Conservation (phyloP, 2,113 vertebrate genomes). For the Gymnobelideus leadbeateri region DNA sequence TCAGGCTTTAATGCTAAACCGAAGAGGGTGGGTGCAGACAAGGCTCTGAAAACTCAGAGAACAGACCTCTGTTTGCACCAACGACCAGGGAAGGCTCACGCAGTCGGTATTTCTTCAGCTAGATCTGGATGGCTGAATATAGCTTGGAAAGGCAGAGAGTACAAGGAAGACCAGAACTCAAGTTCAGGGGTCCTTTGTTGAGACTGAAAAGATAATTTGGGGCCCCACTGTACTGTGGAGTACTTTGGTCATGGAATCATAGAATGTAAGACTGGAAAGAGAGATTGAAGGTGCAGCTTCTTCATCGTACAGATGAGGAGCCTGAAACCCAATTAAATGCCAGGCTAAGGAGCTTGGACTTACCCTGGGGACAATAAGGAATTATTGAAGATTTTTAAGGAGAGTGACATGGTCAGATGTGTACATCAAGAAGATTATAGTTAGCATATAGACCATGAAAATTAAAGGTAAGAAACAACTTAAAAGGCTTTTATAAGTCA, state of each 20-base stretch:
- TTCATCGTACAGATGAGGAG: background rate
- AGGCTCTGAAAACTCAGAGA: accelerated
- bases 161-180: background rate
- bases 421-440: background rate
- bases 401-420: background rate
- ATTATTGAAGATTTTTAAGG: background rate
- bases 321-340: background rate
- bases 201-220: background rate
- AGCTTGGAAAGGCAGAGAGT: background rate
- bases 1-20: background rate
- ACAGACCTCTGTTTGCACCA: background rate
- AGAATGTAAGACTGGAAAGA: background rate
- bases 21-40: background rate
- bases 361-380: background rate
- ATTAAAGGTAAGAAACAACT: background rate
- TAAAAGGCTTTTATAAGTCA: background rate
- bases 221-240: background rate
- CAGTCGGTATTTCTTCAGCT: background rate
- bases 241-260: background rate
- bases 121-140: background rate
- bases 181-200: background rate
- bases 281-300: too few species aligned
- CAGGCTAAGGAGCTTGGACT: background rate
- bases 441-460: background rate
- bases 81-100: background rate